A percentile compares a stretch with the other conserved stretches of the same genome.
phyloP scores from a whole-genome alignment of 2,113 vertebrate species.

The Manacus vitellinus region DNA sequence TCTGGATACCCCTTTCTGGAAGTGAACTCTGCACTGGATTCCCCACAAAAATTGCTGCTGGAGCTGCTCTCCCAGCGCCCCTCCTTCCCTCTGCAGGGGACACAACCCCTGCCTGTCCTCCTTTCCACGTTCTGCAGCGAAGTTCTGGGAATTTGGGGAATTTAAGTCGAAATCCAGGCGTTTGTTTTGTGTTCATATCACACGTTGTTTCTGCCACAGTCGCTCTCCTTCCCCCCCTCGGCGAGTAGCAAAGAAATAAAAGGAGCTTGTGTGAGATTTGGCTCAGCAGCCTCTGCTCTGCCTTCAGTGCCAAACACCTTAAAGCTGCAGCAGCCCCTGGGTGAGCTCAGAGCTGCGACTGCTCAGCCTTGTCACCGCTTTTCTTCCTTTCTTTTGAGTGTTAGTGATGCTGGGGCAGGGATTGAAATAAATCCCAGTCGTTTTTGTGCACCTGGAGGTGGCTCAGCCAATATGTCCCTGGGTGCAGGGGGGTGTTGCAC shows the following conservation, averaged over 20 bases:
- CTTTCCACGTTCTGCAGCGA: not conserved
- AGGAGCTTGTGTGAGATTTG: constrained; percentile 53
- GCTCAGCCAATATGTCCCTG: rapidly evolving
- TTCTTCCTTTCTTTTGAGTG: not conserved
- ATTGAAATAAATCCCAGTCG: rapidly evolving
- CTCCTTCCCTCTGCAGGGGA: not conserved
- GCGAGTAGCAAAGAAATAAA: constrained; percentile 20
- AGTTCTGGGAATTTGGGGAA: not conserved
- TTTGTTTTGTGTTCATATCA: constrained; percentile 55
- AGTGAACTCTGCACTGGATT: not conserved
- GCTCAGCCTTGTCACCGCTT: not conserved
- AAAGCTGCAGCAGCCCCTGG: not conserved
- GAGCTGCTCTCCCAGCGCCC: not conserved
- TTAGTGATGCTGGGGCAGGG: not conserved
- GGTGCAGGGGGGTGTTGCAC: rapidly evolving
- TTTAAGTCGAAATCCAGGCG: constrained; percentile 2
- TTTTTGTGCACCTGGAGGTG: not conserved
- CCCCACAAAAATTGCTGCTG: not conserved
- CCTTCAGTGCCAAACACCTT: not conserved
- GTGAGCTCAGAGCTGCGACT: not conserved
- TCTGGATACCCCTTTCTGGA: not conserved
- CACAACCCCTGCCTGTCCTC: not conserved
- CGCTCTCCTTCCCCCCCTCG: constrained; percentile 17
- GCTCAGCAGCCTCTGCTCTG: not conserved
- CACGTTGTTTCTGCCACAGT: constrained; percentile 55